A percentile compares a stretch with the other conserved stretches of the same genome.
Conservation (phyloP, 2,888 invertebrate species). For the Eupithecia centaureata region DNA sequence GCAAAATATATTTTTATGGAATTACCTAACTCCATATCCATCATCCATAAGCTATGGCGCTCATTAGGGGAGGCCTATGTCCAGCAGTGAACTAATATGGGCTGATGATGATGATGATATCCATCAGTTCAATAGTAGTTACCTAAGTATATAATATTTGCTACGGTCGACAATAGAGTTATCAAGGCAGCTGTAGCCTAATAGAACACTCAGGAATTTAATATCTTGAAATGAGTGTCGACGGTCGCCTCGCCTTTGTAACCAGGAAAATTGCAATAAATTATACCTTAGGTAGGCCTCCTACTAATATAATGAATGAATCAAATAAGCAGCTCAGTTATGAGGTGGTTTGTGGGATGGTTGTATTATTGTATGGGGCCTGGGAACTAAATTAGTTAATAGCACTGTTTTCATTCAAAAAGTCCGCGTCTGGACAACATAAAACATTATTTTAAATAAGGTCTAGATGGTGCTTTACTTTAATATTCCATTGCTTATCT, state of each 20-base stretch:
- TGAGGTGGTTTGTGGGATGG: not conserved
- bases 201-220: constrained; percentile 50
- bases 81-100: no score
- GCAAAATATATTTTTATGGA: no score
- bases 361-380: constrained; percentile 1
- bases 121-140: not conserved
- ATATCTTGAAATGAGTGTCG: constrained; percentile 56
- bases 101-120: no score
- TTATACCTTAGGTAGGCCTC: constrained; percentile 43
- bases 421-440: not conserved
- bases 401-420: not conserved
- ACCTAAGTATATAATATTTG: not conserved
- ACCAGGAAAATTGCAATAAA: constrained; percentile 58
- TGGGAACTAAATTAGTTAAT: not conserved
- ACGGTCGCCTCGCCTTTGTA: constrained; percentile 47
- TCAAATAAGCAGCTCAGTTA: constrained; percentile 49
- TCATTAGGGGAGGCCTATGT: no score
- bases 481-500: no score
- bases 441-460: no score
- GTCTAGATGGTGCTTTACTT: no score
- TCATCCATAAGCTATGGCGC: no score
- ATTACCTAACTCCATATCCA: no score
- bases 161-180: constrained; percentile 6
- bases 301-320: constrained; percentile 44
- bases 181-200: constrained; percentile 30